Conservation (phyloP, 2,113 vertebrate species). For the Romanogobio albipinnatus region DNA sequence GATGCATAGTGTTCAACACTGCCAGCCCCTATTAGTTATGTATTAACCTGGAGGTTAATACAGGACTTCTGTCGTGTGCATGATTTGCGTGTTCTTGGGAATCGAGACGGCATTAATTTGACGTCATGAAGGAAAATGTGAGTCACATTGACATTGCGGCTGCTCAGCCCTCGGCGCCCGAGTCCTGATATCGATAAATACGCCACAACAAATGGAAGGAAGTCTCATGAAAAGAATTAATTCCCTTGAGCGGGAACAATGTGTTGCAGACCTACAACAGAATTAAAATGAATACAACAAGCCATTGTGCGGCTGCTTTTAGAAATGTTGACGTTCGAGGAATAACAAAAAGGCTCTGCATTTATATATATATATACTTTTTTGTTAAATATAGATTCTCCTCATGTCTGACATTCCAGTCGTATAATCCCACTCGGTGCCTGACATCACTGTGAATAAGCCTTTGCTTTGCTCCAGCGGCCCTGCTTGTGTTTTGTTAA, state of each 20-base stretch:
- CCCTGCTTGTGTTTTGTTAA: conserved; percentile 35
- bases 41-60: background rate
- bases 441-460: conserved; percentile 15
- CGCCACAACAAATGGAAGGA: conserved; percentile 35
- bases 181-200: conserved; percentile 31
- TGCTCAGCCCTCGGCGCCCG: background rate
- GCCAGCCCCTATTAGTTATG: background rate
- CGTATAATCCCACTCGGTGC: conserved; percentile 18
- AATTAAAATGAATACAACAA: conserved; percentile 15
- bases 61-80: background rate
- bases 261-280: conserved; percentile 14
- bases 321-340: background rate
- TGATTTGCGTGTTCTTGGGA: conserved; percentile 5
- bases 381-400: background rate
- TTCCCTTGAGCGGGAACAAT: conserved; percentile 36
- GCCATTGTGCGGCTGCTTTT: conserved; percentile 4
- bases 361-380: background rate
- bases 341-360: background rate
- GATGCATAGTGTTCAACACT: background rate
- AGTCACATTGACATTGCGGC: conserved; percentile 19
- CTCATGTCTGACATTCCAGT: conserved; percentile 1
- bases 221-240: conserved; percentile 28
- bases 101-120: conserved; percentile 27
- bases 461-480: conserved; percentile 32
- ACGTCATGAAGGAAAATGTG: conserved; percentile 36